These are phyloP conservation scores for Rhynchophorus ferrugineus DNA, from an alignment of 1,140 invertebrate species.

Conservation along the genomic window DNA sequence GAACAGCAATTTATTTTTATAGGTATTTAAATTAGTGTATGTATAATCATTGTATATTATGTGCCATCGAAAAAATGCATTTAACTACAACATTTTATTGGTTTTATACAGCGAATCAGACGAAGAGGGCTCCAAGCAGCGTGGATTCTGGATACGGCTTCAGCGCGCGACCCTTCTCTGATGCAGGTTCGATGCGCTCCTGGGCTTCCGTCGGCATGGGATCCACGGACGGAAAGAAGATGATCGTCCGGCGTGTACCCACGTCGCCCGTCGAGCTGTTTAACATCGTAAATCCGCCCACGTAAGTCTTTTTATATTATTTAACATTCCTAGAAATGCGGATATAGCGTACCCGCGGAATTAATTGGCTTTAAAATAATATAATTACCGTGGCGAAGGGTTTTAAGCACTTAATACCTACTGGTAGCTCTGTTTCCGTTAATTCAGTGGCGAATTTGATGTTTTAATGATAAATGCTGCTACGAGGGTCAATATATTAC, in stretches of 20 bases:
- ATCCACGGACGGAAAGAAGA: slow-evolving; percentile 75
- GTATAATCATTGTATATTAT: not conserved
- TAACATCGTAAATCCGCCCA: slow-evolving; percentile 70
- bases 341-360: no score
- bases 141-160: slow-evolving; percentile 28
- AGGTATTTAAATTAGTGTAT: not conserved
- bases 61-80: not conserved
- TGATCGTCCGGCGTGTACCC: slow-evolving; percentile 71
- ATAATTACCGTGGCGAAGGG: no score
- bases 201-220: slow-evolving; percentile 77
- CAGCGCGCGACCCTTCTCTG: slow-evolving; percentile 40
- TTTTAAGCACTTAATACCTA: no score
- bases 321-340: no score
- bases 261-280: slow-evolving; percentile 74
- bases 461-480: no score
- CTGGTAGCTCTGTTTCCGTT: no score
- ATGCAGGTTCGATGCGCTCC: slow-evolving; percentile 62
- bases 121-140: slow-evolving; percentile 25
- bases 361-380: no score
- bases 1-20: no score
- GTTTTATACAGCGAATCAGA: slow-evolving; percentile 1
- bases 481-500: no score
- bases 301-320: no score
- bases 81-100: not conserved
- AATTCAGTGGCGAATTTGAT: no score